phyloP scores from a whole-genome alignment of 2,113 vertebrate genomes.

The Anarhynchus alexandrinus region DNA sequence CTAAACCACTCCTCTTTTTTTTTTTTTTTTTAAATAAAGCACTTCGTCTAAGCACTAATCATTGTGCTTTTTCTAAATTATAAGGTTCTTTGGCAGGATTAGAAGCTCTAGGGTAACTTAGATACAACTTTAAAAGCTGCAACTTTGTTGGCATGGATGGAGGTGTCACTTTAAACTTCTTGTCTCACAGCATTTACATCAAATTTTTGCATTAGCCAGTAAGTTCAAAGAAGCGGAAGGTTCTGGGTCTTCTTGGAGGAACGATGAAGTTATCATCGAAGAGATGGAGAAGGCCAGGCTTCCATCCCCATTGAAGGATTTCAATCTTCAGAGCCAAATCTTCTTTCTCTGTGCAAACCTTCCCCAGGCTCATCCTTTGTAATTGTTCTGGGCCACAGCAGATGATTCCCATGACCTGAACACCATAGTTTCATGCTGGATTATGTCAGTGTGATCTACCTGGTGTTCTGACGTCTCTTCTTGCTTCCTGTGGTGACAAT shows the following conservation, averaged over 20 bases:
- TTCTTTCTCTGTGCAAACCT: background rate
- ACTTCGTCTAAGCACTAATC: background rate
- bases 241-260: background rate
- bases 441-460: rapidly evolving
- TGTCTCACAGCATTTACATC: background rate
- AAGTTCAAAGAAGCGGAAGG: background rate
- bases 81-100: conserved; percentile 3
- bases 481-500: rapidly evolving
- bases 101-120: background rate
- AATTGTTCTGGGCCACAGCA: background rate
- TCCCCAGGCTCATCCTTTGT: background rate
- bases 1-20: background rate
- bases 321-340: background rate
- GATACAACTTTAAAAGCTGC: background rate
- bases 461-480: background rate
- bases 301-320: background rate
- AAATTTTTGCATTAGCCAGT: background rate
- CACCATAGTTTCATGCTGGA: background rate
- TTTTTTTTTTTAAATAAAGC: background rate
- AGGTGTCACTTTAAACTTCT: background rate
- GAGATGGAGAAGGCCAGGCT: background rate
- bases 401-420: background rate
- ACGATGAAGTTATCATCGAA: background rate
- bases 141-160: background rate
- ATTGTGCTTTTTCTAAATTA: background rate